phyloP scores from a whole-genome alignment of 2,113 vertebrate species.

The Tenebrosternarchus preto region DNA sequence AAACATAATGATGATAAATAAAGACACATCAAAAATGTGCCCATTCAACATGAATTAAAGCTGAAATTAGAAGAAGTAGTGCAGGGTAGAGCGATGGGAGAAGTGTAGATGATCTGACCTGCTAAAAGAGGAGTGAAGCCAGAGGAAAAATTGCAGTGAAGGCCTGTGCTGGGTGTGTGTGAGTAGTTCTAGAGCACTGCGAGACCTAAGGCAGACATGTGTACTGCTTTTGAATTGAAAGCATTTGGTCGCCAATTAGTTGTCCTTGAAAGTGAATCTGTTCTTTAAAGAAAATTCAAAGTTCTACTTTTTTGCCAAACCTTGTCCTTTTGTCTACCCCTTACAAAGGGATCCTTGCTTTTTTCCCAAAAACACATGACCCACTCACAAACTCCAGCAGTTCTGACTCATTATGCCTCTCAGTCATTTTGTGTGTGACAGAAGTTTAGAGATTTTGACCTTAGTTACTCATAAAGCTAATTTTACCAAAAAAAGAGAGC shows the following conservation, averaged over 20 bases:
- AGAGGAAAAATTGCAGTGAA: background rate
- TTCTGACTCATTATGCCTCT: slow-evolving; percentile 11
- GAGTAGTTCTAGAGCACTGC: slow-evolving; percentile 11
- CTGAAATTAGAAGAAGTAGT: background rate
- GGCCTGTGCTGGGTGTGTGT: background rate
- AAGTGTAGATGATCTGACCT: too few relatives aligned
- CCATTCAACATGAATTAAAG: background rate
- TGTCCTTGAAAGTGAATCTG: slow-evolving; percentile 56
- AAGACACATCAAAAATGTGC: too few relatives aligned
- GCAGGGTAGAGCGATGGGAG: background rate
- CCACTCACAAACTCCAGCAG: slow-evolving; percentile 18
- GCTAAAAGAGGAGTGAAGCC: background rate
- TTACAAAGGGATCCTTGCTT: slow-evolving; percentile 18
- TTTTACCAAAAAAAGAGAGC: background rate
- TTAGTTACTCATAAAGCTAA: background rate
- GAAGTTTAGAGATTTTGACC: background rate
- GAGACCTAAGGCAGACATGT: slow-evolving; percentile 33
- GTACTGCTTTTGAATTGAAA: slow-evolving; percentile 49
- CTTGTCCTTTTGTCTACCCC: slow-evolving; percentile 32
- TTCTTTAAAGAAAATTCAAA: slow-evolving; percentile 50
- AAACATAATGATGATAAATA: too few relatives aligned
- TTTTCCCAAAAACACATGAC: background rate
- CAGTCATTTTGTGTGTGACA: background rate
- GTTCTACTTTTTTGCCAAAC: slow-evolving; percentile 32
- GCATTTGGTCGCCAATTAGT: slow-evolving; percentile 51